Evolutionary conservation across 64 coral and sea anemone genomes (phyloP).

Genomic region (Pocillopora damicornis): DNA sequence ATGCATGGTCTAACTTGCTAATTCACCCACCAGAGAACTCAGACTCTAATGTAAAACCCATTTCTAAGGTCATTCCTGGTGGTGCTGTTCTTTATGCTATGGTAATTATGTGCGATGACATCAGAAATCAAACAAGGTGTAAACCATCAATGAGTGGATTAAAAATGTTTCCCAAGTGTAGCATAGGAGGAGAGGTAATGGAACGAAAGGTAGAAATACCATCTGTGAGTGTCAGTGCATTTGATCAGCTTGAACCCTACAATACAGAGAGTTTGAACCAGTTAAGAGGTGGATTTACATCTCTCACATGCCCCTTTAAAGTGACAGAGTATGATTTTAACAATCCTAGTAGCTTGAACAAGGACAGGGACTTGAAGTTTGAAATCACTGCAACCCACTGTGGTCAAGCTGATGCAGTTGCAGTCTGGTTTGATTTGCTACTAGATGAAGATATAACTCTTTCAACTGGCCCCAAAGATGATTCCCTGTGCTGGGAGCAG

Average conservation of each 20-base stretch:
- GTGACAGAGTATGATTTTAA: slow-evolving; percentile 80
- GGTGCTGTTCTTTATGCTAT: slow-evolving; percentile 74
- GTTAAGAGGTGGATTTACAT: slow-evolving; percentile 51
- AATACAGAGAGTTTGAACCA: slow-evolving; percentile 69
- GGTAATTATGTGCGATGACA: slow-evolving; percentile 65
- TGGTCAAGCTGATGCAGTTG: slow-evolving; percentile 81
- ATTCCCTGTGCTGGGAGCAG: slow-evolving; percentile 96
- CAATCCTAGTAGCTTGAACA: slow-evolving; percentile 45
- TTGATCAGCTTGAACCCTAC: slow-evolving; percentile 63
- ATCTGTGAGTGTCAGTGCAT: slow-evolving; percentile 14
- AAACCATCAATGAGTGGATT: slow-evolving; percentile 31
- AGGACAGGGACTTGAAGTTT: slow-evolving; percentile 22
- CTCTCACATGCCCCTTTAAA: slow-evolving; percentile 56
- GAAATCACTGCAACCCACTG: slow-evolving; percentile 38
- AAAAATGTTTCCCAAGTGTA: slow-evolving; percentile 48
- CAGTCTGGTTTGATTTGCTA: slow-evolving; percentile 92
- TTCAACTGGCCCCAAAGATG: slow-evolving; percentile 68
- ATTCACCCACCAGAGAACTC: background rate
- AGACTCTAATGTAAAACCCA: background rate
- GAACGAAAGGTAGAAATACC: slow-evolving; percentile 10
- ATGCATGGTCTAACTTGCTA: slow-evolving; percentile 75
- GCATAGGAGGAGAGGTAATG: slow-evolving; percentile 75
- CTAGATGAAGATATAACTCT: slow-evolving; percentile 70
- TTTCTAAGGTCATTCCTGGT: slow-evolving; percentile 68
- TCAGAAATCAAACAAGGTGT: slow-evolving; percentile 54